These are phyloP conservation scores for Amphiduros pacificus DNA, from an alignment of 2,888 invertebrate genomes.

Conservation along the genomic window DNA sequence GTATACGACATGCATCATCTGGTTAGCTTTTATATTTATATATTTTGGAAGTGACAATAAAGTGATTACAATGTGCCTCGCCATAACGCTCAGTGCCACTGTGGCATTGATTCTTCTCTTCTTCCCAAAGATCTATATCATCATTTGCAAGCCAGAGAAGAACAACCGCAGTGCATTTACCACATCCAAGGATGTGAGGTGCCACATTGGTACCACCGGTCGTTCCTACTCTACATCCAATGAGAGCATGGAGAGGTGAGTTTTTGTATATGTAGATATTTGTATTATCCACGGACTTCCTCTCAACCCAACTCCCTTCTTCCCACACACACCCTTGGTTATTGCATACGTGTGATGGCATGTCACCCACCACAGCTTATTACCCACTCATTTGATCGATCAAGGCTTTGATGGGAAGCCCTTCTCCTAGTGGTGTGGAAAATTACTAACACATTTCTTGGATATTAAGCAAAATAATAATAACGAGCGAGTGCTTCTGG, in stretches of 20 bases:
- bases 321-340: no score
- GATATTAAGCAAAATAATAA: no score
- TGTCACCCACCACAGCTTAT: no score
- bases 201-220: conserved; percentile 66
- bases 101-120: conserved; percentile 75
- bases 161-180: conserved; percentile 77
- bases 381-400: no score
- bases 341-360: no score
- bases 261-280: no score
- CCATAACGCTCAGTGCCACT: conserved; percentile 74
- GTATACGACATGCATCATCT: conserved; percentile 98
- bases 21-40: conserved; percentile 96
- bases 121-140: conserved; percentile 77
- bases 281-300: no score
- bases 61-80: conserved; percentile 69
- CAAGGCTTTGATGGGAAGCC: no score
- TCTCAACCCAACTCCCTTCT: no score
- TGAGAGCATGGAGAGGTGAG: conserved; percentile 49
- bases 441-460: no score
- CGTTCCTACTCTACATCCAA: conserved; percentile 34
- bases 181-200: conserved; percentile 73
- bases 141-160: conserved; percentile 73
- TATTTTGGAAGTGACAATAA: conserved; percentile 81
- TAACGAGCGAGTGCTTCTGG: no score
- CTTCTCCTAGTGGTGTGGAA: no score